Evolutionary conservation across 2,797 vertebrate species (phyloP), one percentile per base, ranked within the genome.

Genomic region (Zalophus californianus): DNA sequence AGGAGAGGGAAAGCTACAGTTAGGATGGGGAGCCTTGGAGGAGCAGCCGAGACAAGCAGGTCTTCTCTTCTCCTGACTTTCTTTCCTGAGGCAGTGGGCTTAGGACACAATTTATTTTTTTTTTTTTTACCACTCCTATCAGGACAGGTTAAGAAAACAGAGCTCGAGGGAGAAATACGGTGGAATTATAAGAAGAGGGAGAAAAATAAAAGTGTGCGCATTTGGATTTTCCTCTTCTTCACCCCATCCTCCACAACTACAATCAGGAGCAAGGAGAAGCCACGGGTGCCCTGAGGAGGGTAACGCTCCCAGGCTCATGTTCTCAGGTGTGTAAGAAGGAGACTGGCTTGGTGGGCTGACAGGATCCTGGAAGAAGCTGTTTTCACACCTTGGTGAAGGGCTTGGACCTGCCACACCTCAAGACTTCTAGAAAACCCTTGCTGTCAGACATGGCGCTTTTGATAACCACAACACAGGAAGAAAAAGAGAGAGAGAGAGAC

Each of bases 281-380:
- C 16, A 0, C 7, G 2, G 44, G 41, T 27, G 3, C 20, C 29
- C 73, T 21, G n/a, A 56, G 20, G 25, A 20, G 7, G 20, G 10
- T 1, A 29, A 2, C 23, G 41, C 15, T n/a, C 62, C n/a, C 3
- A 5, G 35, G 5, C 11, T 68, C 29, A 1, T 10, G 6, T 32
- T 56, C 29, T 73, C 38, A 68, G 41, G 38, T n/a, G 0, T 70
- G 2, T 41, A 41, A 54, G 38, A 58, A 29, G 70, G 23, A 90
- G 14, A 4, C 10, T 0, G 1, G 16, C 6, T 52, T 5, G 2
- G 25, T 4, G 41, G 27, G 4, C 14, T 5, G 1, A 13, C 3
- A 3, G 29, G 29, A n/a, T 27, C 56, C 15, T 32, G 20, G 7
- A 94, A 72, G 44, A 86, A 58, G 27, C 13, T 60, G 27, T 66